Percentiles rank a stretch among this genome's conserved stretches.
These are phyloP conservation scores for Nothobranchius kuhntae DNA, from an alignment of 2,113 vertebrate genomes.

Conservation along the genomic window DNA sequence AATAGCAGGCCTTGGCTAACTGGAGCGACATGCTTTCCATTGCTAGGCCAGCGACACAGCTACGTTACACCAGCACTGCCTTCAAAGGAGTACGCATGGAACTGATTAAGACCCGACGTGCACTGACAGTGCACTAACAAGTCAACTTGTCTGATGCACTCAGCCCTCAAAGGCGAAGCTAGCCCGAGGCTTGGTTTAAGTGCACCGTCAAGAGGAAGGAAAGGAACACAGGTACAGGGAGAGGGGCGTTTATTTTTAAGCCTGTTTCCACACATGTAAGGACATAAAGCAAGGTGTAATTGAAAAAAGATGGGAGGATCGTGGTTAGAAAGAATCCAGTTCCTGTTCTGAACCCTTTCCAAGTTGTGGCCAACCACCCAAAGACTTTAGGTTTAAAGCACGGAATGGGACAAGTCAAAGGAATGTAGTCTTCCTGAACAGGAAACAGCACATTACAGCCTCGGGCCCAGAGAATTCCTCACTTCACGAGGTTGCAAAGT, in stretches of 20 bases:
- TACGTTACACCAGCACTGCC: constrained; percentile 48
- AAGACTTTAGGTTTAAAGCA: constrained; percentile 58
- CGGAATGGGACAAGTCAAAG: constrained; percentile 65
- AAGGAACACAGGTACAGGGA: constrained; percentile 2
- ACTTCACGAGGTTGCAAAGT: constrained; percentile 75
- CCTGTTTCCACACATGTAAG: neutral
- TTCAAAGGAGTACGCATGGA: constrained; percentile 60
- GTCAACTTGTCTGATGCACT: constrained; percentile 56
- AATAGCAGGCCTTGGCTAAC: constrained; percentile 76
- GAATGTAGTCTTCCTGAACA: constrained; percentile 70
- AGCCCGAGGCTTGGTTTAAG: constrained; percentile 20
- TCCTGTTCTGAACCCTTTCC: constrained; percentile 44
- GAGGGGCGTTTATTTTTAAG: constrained; percentile 10
- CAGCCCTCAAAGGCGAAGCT: constrained; percentile 35
- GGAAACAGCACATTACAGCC: constrained; percentile 78
- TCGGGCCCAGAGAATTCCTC: constrained; percentile 72
- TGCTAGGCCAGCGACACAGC: constrained; percentile 54
- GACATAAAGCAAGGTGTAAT: neutral
- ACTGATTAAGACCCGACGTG: constrained; percentile 65
- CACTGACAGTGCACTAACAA: constrained; percentile 67
- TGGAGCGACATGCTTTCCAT: constrained; percentile 67
- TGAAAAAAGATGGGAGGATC: constrained; percentile 9
- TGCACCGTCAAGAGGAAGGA: constrained; percentile 8
- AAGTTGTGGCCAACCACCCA: constrained; percentile 63
- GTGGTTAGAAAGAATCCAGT: constrained; percentile 25